Conservation (phyloP, 2,113 vertebrate species). For the Onychorhynchus coronatus region DNA sequence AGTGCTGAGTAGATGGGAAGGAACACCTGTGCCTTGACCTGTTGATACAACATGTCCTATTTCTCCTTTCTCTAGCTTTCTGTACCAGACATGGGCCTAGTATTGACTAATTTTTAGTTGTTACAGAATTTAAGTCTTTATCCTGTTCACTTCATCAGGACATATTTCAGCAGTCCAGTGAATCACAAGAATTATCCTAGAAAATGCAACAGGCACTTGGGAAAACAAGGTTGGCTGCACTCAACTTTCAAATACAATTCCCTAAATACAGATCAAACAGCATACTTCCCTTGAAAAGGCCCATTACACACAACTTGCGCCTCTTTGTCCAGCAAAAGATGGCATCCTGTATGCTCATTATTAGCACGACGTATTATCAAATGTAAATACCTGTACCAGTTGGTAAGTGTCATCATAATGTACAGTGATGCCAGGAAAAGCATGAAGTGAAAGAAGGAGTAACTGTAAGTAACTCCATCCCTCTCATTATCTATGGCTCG, state of each 20-base stretch:
- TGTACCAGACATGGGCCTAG: not conserved
- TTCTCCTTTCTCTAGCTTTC: not conserved
- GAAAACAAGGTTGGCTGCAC: not conserved
- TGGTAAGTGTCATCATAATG: conserved; percentile 99
- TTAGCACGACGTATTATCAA: not conserved
- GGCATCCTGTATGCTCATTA: not conserved
- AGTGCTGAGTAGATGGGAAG: not conserved
- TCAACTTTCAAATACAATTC: not conserved
- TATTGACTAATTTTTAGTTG: not conserved
- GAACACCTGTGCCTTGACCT: not conserved
- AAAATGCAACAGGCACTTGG: fast-evolving
- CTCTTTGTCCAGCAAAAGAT: not conserved
- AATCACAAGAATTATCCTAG: not conserved
- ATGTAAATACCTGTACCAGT: conserved; percentile 92
- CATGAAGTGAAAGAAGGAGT: conserved; percentile 99
- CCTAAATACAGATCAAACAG: not conserved
- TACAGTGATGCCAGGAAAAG: conserved; percentile 96
- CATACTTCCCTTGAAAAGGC: not conserved
- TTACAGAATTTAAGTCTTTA: not conserved
- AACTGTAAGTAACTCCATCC: conserved; percentile 96
- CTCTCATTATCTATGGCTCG: conserved; percentile 92
- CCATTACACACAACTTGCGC: not conserved
- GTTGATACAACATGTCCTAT: not conserved
- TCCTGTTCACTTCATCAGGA: not conserved
- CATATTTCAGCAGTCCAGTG: not conserved